Evolutionary conservation across 1,140 invertebrate genomes (phyloP), one percentile per base, ranked within the genome.

Genomic region (Muscidifurax raptorellus): DNA sequence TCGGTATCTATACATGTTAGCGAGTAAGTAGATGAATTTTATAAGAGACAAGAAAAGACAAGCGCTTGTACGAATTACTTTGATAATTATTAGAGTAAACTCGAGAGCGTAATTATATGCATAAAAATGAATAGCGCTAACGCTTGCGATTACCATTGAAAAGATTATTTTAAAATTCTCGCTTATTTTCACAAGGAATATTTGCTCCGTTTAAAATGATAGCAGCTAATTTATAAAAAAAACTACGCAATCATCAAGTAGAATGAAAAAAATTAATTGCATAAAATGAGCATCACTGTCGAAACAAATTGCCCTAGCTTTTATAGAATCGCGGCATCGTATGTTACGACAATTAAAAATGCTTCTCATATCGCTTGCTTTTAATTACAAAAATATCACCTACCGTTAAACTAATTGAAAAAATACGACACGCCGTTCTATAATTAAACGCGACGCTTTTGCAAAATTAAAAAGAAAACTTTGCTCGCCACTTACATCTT

Each of bases 231-330:
- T 18, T 78, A 22, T 78, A 4, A 64, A 36, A 64, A 78, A 36
- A 78, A 78, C 52, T 78, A 36, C 25, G 44, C 76, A 32, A 36
- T 28, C n/a, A 25, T 36, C 32, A 10, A 66, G 10, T 66, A 32
- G 32, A 78, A 78, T 78, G 25, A 22, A 78, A 66, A 25, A 32
- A 30, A 78, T 30, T 66, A 32, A 64, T 66, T 78, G 66, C 25
- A 66, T 66, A n/a, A 36, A 69, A 78, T 30, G 28, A 36, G 18
- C 28, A 25, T 28, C 25, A 36, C 28, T 64, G 10, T 32, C n/a
- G 27, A 78, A 78, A 66, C 40, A 78, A 78, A 66, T 66, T n/a
- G 7, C 13, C 22, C 30, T 2, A 7, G 44, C 7, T 77, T 3
- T 25, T 59, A n/a, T 1, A 22, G n/a, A 27, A 28, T 22, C 15